A percentile compares a stretch with the other conserved stretches of the same genome.
These are phyloP conservation scores for Chionis minor DNA, from an alignment of 2,113 vertebrate species.

Conservation along the genomic window DNA sequence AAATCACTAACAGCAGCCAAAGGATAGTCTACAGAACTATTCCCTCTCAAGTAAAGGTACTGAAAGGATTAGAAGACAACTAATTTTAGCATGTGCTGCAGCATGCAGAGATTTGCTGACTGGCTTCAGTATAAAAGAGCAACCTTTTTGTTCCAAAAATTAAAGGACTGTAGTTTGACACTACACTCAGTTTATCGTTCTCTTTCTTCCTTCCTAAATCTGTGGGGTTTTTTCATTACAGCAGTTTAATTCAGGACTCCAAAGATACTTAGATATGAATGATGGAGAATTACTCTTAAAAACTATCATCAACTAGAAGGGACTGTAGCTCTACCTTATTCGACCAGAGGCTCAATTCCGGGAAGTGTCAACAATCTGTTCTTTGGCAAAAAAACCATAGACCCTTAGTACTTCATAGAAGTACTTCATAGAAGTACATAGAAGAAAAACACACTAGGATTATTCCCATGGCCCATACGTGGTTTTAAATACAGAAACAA, in stretches of 20 bases:
- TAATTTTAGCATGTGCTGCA: background rate
- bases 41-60: background rate
- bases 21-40: background rate
- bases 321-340: background rate
- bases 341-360: background rate
- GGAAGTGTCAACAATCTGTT: background rate
- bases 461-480: background rate
- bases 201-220: background rate
- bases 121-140: background rate
- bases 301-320: background rate
- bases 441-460: background rate
- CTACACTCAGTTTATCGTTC: background rate
- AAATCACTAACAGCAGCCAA: background rate
- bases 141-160: background rate
- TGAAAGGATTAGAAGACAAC: background rate
- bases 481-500: background rate
- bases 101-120: background rate
- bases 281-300: background rate
- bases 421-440: too few species aligned
- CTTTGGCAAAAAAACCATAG: background rate
- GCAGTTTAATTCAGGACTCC: background rate
- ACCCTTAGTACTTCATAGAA: background rate
- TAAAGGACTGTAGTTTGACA: background rate
- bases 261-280: background rate
- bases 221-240: background rate